phyloP scores from a whole-genome alignment of 2,888 invertebrate genomes.

The Hecatera dysodea region DNA sequence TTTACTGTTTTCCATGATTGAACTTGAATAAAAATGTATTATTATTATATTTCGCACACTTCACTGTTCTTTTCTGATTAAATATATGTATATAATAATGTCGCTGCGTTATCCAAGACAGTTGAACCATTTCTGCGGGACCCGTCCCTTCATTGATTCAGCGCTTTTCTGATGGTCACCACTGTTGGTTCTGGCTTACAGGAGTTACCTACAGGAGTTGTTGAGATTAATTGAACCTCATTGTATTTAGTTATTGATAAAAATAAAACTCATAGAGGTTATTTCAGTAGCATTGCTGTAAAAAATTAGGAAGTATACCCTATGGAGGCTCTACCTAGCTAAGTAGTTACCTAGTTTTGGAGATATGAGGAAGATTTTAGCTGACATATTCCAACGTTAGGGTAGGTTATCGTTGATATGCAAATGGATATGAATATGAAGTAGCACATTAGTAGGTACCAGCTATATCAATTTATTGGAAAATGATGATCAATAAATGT shows the following conservation, averaged over 20 bases:
- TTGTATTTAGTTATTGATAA: too few species aligned
- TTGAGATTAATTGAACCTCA: too few species aligned
- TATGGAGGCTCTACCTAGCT: not conserved
- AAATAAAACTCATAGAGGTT: not conserved
- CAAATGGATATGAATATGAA: constrained; percentile 5
- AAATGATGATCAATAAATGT: constrained; percentile 8
- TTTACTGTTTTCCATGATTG: too few species aligned
- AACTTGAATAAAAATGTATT: too few species aligned
- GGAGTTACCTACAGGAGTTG: too few species aligned
- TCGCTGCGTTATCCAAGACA: not conserved
- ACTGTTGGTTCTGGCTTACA: not conserved
- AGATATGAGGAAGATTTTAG: not conserved
- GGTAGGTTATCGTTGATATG: constrained; percentile 19
- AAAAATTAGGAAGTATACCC: not conserved
- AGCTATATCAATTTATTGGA: constrained; percentile 7
- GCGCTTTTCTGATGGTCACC: not conserved
- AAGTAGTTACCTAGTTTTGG: not conserved
- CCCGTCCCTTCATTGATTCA: too few species aligned
- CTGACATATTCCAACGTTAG: constrained; percentile 3
- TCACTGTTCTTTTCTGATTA: not conserved
- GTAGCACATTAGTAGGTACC: constrained; percentile 5
- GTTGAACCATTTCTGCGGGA: too few species aligned
- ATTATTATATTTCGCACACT: too few species aligned
- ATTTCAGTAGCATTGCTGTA: not conserved
- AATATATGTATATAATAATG: too few species aligned